These are phyloP conservation scores for Zaprionus gabonicus DNA, from an alignment of 1,140 invertebrate genomes.

Conservation along the genomic window DNA sequence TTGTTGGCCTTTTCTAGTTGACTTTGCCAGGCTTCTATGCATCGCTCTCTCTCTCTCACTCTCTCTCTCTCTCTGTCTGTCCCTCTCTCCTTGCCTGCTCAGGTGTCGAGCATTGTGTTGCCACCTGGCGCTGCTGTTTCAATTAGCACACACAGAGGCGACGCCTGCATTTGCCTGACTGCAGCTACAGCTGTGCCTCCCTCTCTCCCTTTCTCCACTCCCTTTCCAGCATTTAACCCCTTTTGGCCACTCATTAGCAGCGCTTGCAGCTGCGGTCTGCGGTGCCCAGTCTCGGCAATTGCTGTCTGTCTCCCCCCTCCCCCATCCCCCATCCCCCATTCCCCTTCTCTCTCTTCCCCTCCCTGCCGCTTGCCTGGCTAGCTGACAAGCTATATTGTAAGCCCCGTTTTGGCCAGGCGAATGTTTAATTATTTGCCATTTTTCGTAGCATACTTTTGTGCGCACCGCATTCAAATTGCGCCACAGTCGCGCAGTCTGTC, in stretches of 20 bases:
- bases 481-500: neutral
- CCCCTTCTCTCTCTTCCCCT: too few species aligned
- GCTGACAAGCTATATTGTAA: slow-evolving; percentile 34
- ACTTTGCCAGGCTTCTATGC: slow-evolving; percentile 9
- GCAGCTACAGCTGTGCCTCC: neutral
- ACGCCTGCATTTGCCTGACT: slow-evolving; percentile 10
- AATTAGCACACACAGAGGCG: slow-evolving; percentile 59
- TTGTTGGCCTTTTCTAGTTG: neutral
- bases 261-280: slow-evolving; percentile 69
- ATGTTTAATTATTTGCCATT: slow-evolving; percentile 63
- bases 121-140: slow-evolving; percentile 52
- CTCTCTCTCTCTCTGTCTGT: neutral
- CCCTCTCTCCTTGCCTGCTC: slow-evolving; percentile 12
- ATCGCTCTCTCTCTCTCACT: neutral
- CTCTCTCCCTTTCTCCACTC: neutral
- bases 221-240: slow-evolving; percentile 5
- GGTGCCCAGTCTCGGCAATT: slow-evolving; percentile 38
- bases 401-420: slow-evolving; percentile 17
- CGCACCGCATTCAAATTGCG: slow-evolving; percentile 48
- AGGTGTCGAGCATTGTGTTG: slow-evolving; percentile 69
- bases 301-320: slow-evolving; percentile 19
- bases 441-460: slow-evolving; percentile 67
- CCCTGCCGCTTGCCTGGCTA: slow-evolving; percentile 20
- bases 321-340: neutral
- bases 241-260: slow-evolving; percentile 72